Evolutionary conservation across 2,888 invertebrate genomes (phyloP), one percentile per base, ranked within the genome.

Genomic region (Papilio protenor): DNA sequence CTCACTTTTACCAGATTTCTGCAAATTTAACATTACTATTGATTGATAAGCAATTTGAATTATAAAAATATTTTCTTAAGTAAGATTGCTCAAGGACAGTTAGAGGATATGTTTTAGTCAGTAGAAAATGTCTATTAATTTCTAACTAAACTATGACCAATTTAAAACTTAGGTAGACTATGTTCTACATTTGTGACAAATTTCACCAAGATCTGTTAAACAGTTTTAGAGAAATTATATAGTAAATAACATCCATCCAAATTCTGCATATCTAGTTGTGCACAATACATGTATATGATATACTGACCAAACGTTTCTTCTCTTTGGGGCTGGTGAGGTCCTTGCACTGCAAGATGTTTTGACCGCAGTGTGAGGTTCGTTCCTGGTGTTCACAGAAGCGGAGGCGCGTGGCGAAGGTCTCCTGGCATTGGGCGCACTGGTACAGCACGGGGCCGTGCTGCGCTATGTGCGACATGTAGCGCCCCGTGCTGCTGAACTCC

Each of bases 381-480:
- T 90, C 89, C 86, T 96, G 96, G 89, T 97, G 97, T 21, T 93
- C 84, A 27, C 89, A 90, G 81, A 96, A 94, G 73, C 87, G 88
- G 5, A 95, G 89, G 79, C 95, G 92, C 2, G 94, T 94, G 14
- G 91, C 85, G 86, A 95, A 96, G 52, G 89, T 86, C 49, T 88
- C 87, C 16, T 89, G 87, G 84, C 96, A 96, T 77, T 92, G 88
- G 1, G 81, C 87, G 87, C 97, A 97, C 83, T 95, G 95, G 86
- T 95, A 96, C 75, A 92, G 90, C 21, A 96, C 95, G 21, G 95
- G 95, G 78, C 96, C 96, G 87, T 97, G 97, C 73, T 93, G 94
- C 69, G 95, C 95, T 77, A 96, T 92, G 85, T 96, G 96, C 6
- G 95, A 92, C 90, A 95, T 93, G 86, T 95, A 95, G 10, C 93